Percentiles rank a stretch among this genome's conserved stretches.
These are phyloP conservation scores for Helicoverpa assulta DNA, from an alignment of 2,888 invertebrate genomes.

Conservation along the genomic window DNA sequence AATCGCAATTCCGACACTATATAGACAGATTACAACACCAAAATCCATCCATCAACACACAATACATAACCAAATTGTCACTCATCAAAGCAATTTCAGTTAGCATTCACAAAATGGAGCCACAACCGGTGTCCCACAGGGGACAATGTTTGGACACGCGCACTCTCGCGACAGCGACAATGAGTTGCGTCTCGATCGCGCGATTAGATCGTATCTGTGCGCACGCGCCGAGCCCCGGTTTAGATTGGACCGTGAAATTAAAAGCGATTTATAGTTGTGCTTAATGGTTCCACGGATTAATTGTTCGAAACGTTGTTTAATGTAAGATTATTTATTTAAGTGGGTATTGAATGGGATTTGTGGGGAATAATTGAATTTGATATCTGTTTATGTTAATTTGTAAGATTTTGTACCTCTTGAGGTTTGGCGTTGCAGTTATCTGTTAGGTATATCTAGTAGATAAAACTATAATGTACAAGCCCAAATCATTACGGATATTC, in stretches of 20 bases:
- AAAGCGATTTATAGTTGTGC: constrained; percentile 77
- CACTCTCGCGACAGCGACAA: constrained; percentile 77
- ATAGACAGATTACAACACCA: constrained; percentile 7
- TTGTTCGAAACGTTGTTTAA: constrained; percentile 70
- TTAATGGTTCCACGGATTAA: constrained; percentile 73
- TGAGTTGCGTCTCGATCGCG: constrained; percentile 78
- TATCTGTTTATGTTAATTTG: constrained; percentile 14
- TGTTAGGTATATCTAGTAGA: too few species aligned
- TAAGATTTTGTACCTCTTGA: constrained; percentile 4
- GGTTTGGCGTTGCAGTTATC: background rate
- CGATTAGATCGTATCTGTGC: constrained; percentile 81
- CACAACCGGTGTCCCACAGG: constrained; percentile 58
- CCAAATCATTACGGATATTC: too few species aligned
- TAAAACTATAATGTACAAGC: too few species aligned
- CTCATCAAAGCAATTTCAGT: constrained; percentile 47
- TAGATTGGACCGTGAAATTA: constrained; percentile 78
- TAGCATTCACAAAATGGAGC: constrained; percentile 50
- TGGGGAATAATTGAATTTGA: constrained; percentile 49
- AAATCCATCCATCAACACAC: constrained; percentile 33
- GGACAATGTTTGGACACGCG: constrained; percentile 84
- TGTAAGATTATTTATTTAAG: constrained; percentile 60
- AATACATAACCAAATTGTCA: constrained; percentile 39
- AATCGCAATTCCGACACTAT: constrained; percentile 10
- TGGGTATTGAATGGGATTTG: constrained; percentile 52
- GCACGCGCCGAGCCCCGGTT: constrained; percentile 81